Percentiles rank a stretch among this genome's conserved stretches.
phyloP scores from a whole-genome alignment of 1,140 invertebrate species.

The Bombus soroeensis region DNA sequence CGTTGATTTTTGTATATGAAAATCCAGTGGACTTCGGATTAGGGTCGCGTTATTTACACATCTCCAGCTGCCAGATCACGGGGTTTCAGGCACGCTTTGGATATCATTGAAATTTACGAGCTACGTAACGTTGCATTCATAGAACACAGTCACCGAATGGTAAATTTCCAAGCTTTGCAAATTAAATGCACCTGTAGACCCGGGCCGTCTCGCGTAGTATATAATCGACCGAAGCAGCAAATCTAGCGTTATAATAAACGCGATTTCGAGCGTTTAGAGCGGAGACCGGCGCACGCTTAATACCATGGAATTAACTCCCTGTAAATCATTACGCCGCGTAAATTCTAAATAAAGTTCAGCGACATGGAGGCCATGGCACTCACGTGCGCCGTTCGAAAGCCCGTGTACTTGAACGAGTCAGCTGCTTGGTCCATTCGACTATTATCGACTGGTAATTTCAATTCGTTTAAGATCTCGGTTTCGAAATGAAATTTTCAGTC shows the following conservation, averaged over 20 bases:
- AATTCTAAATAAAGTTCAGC: slow-evolving; percentile 15
- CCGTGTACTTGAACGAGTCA: neutral
- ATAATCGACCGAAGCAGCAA: neutral
- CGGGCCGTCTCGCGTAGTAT: neutral
- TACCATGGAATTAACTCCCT: neutral
- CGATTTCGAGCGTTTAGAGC: neutral
- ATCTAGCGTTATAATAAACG: slow-evolving; percentile 37
- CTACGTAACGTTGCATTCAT: neutral
- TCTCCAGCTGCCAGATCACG: neutral
- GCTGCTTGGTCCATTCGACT: too few relatives aligned
- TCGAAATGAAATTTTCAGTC: neutral
- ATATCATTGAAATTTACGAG: slow-evolving; percentile 19
- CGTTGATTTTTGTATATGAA: neutral
- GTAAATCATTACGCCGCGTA: neutral
- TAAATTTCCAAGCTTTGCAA: slow-evolving; percentile 34
- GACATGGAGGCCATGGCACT: neutral
- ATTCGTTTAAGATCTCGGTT: neutral
- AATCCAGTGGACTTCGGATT: neutral
- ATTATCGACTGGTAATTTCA: neutral
- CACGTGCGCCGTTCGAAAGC: neutral
- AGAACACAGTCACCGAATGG: slow-evolving; percentile 2
- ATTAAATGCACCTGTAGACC: slow-evolving; percentile 41
- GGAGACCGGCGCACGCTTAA: neutral
- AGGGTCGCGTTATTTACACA: neutral
- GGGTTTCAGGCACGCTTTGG: neutral